Percentiles rank a stretch among this genome's conserved stretches.
These are phyloP conservation scores for Eurypyga helias DNA, from an alignment of 2,113 vertebrate species.

Conservation along the genomic window DNA sequence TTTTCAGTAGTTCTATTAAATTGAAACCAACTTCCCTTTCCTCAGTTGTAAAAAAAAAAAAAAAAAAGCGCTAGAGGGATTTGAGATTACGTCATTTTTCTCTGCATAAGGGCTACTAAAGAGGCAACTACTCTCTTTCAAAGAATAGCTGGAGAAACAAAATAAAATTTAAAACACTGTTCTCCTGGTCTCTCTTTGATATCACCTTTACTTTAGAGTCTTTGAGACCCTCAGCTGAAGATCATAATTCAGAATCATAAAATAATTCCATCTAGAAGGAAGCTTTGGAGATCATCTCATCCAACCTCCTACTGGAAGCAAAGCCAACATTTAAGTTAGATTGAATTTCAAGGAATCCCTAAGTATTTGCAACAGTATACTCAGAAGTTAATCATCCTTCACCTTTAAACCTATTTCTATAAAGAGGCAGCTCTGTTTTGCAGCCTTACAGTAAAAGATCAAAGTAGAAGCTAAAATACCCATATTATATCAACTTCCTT, in stretches of 20 bases:
- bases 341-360: neutral
- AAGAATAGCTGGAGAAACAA: neutral
- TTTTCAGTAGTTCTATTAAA: neutral
- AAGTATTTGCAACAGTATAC: neutral
- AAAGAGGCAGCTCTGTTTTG: neutral
- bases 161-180: neutral
- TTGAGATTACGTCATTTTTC: neutral
- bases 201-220: neutral
- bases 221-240: neutral
- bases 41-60: neutral
- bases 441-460: neutral
- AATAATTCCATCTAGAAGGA: neutral
- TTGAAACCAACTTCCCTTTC: neutral
- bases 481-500: neutral
- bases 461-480: neutral
- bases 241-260: neutral
- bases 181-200: neutral
- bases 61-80: neutral
- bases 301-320: neutral
- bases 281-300: neutral
- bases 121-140: neutral
- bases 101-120: neutral
- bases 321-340: neutral
- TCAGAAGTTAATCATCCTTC: neutral
- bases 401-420: neutral